Evolutionary conservation across 1,140 invertebrate genomes (phyloP).

Genomic region (Trichonephila inaurata): DNA sequence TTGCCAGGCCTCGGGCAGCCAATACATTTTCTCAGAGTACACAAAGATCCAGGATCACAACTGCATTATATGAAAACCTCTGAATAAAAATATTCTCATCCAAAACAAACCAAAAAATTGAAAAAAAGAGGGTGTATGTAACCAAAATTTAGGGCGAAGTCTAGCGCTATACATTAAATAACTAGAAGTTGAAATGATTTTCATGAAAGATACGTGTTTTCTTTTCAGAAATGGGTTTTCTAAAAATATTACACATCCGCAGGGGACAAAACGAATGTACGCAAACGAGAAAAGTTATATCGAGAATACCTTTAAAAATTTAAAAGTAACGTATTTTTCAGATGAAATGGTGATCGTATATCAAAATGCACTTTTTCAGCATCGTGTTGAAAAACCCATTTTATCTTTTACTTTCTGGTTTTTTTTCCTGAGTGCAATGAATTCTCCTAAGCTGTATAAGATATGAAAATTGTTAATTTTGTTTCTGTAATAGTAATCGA

Average conservation of each 20-base stretch:
- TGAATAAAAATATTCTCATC: conserved; percentile 25
- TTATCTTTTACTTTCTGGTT: neutral
- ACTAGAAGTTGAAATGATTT: conserved; percentile 13
- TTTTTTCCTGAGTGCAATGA: neutral
- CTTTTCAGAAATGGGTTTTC: conserved; percentile 48
- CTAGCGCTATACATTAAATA: conserved; percentile 42
- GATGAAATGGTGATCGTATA: conserved; percentile 27
- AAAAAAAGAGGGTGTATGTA: neutral
- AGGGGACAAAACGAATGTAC: conserved; percentile 20
- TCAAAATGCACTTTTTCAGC: neutral
- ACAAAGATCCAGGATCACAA: conserved; percentile 6
- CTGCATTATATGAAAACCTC: conserved; percentile 3
- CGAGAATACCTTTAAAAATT: neutral
- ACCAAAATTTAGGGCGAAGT: neutral
- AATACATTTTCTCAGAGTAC: conserved; percentile 42
- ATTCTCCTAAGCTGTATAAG: too few relatives aligned
- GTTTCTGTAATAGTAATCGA: too few relatives aligned
- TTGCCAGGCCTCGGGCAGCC: neutral
- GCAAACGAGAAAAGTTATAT: conserved; percentile 63
- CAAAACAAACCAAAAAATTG: conserved; percentile 40
- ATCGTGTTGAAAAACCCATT: conserved; percentile 11
- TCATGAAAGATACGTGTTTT: conserved; percentile 35
- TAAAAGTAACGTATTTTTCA: conserved; percentile 1
- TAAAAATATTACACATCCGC: conserved; percentile 49
- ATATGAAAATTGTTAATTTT: too few relatives aligned